phyloP scores from a whole-genome alignment of 2,797 vertebrate species.

The Eulemur rubriventer region DNA sequence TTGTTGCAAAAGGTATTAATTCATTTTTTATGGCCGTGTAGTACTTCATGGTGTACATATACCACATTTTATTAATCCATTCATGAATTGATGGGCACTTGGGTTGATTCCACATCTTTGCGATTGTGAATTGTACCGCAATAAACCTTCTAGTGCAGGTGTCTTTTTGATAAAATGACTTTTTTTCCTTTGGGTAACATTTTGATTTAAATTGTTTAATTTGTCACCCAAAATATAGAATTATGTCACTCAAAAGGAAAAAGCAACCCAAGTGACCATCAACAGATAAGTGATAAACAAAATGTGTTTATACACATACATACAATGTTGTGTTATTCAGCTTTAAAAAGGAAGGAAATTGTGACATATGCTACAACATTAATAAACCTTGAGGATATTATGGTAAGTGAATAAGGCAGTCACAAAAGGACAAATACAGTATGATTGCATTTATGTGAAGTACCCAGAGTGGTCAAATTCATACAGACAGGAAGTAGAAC shows the following conservation, averaged over 20 bases:
- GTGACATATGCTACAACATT: neutral
- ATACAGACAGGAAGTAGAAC: neutral
- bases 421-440: neutral
- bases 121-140: no score
- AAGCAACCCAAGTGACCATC: neutral
- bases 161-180: no score
- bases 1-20: no score
- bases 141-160: no score
- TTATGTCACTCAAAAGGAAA: neutral
- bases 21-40: no score
- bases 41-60: no score
- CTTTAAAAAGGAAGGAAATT: neutral
- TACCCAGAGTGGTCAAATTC: neutral
- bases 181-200: neutral
- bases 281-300: neutral
- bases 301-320: neutral
- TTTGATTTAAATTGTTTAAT: conserved; percentile 2
- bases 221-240: neutral
- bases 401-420: neutral
- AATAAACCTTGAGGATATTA: neutral
- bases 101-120: no score
- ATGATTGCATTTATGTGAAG: neutral
- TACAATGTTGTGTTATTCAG: neutral
- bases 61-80: no score
- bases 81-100: no score